Conservation (phyloP, 2,113 vertebrate species). For the Oryzias melastigma region DNA sequence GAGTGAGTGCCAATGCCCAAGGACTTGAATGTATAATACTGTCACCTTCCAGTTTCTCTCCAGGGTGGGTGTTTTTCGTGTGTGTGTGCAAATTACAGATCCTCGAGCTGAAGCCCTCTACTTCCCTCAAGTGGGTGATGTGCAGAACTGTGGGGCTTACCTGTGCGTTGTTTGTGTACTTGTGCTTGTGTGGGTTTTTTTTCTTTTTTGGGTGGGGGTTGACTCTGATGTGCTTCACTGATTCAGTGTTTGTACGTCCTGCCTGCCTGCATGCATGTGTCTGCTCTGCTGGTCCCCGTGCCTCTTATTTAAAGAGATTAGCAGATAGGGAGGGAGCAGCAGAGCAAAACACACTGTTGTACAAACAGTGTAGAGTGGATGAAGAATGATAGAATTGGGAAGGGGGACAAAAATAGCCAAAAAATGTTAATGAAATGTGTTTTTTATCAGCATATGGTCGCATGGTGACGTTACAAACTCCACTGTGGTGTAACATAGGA, state of each 20-base stretch:
- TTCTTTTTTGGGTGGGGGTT: background rate
- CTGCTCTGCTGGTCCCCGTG: conserved; percentile 10
- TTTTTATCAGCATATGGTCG: no score
- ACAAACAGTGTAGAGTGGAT: conserved; percentile 36
- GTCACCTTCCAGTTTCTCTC: conserved; percentile 30
- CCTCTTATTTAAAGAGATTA: conserved; percentile 70
- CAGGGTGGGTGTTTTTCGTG: background rate
- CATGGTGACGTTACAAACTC: no score
- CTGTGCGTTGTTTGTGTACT: conserved; percentile 14
- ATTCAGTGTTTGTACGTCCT: conserved; percentile 27
- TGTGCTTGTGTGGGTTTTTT: background rate
- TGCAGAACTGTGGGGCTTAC: conserved; percentile 17
- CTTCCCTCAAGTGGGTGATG: conserved; percentile 62
- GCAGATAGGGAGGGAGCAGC: conserved; percentile 43
- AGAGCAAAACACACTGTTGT: conserved; percentile 60
- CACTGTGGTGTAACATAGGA: no score
- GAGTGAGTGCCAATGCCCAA: conserved; percentile 18
- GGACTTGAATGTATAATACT: conserved; percentile 28
- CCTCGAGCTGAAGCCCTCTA: conserved; percentile 55
- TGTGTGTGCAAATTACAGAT: background rate
- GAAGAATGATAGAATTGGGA: conserved; percentile 25
- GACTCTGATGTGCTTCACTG: conserved; percentile 9
- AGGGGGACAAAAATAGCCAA: conserved; percentile 1
- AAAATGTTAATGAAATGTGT: background rate
- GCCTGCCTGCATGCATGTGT: conserved; percentile 29